Evolutionary conservation across 2,888 invertebrate genomes (phyloP), one percentile per base, ranked within the genome.

Genomic region (Neoaliturus tenellus): DNA sequence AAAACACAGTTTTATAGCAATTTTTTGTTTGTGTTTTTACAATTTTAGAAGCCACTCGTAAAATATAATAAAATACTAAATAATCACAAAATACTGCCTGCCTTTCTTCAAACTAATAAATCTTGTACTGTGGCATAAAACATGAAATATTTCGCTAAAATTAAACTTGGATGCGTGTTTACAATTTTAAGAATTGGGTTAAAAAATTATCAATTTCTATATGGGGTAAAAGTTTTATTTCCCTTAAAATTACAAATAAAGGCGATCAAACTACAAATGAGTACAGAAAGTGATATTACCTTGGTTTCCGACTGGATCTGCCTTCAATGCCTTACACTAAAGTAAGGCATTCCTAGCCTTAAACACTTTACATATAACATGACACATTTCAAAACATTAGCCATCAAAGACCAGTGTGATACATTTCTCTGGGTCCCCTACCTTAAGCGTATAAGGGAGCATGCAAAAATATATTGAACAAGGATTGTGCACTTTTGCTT

Each of bases 401-500:
- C 12, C 12, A 55, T 4, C 25, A 4, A 48, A 10, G 48, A 48
- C 48, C 14, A 17, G 48, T 28, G 25, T 62, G 51, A 14, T 51
- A 28, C 2, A 62, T 28, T 62, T 12, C 1, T 28, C 4, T 31
- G 10, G 31, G 4, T 28, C 14, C 31, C 17, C 28, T 62, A 4
- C n/a, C 62, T 62, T 14, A 28, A 62, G 62, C 62, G 8, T 71
- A 28, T 48, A 6, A n/a, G 75, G 28, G 20, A 48, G 41, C 75
- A 75, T 75, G 75, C 75, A 75, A 48, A 44, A 14, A 41, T 35
- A 25, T 48, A 75, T 23, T 75, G 17, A 48, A 41, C 44, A 35
- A n/a, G 75, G 44, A 25, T 75, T 75, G 75, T 75, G 75, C 75
- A 48, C n/a, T n/a, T 28, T 75, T 48, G 75, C 48, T 0, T 25